phyloP scores from a whole-genome alignment of 2,888 invertebrate genomes.

The Polylopha cassiicola region DNA sequence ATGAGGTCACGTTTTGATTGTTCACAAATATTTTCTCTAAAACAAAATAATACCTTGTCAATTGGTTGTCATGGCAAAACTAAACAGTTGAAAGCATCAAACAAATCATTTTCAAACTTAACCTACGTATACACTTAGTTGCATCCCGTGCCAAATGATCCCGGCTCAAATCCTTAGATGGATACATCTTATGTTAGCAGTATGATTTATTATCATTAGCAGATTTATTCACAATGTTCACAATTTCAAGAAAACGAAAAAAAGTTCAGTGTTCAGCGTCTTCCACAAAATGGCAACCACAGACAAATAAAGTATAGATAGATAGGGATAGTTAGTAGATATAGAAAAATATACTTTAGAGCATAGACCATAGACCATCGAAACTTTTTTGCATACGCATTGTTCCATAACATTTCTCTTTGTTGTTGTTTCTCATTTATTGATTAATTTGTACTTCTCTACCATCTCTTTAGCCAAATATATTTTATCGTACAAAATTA shows the following conservation, averaged over 20 bases:
- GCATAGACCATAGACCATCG: neutral
- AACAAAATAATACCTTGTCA: slow-evolving; percentile 34
- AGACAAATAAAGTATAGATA: slow-evolving; percentile 22
- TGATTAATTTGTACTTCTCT: too few species aligned
- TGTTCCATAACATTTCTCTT: too few species aligned
- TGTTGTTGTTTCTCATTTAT: too few species aligned
- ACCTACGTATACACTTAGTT: slow-evolving; percentile 65
- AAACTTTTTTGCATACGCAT: too few species aligned
- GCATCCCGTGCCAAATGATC: slow-evolving; percentile 59
- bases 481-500: too few species aligned
- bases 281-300: slow-evolving; percentile 36
- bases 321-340: too few species aligned
- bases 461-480: too few species aligned
- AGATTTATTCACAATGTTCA: slow-evolving; percentile 29
- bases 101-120: slow-evolving; percentile 62
- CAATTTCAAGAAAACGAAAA: slow-evolving; percentile 12
- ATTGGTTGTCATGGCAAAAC: slow-evolving; percentile 16
- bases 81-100: slow-evolving; percentile 49
- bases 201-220: slow-evolving; percentile 35
- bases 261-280: slow-evolving; percentile 32
- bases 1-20: slow-evolving; percentile 48
- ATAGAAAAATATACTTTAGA: too few species aligned
- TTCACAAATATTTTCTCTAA: slow-evolving; percentile 63
- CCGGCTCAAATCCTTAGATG: slow-evolving; percentile 58
- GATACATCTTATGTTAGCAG: slow-evolving; percentile 65